Conservation (phyloP, 2,797 vertebrate species). For the Gallirallus australis region DNA sequence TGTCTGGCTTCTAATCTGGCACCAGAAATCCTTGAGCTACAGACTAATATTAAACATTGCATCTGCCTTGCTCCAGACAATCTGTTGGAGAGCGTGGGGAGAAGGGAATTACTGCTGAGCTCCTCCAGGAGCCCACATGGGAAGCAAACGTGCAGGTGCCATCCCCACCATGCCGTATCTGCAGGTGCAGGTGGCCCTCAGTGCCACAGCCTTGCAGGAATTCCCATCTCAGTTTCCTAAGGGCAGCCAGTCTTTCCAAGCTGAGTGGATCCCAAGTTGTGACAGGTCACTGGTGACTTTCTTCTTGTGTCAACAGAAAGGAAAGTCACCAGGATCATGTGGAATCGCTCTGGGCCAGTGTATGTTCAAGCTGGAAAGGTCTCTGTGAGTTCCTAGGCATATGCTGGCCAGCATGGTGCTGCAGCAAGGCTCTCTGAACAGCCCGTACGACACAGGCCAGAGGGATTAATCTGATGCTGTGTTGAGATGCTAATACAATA, state of each 20-base stretch:
- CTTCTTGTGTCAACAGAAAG: background rate
- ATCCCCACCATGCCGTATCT: rapidly evolving
- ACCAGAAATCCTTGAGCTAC: slow-evolving; percentile 34
- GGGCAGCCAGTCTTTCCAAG: rapidly evolving
- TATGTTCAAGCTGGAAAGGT: background rate
- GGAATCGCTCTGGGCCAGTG: background rate
- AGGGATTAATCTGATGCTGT: slow-evolving; percentile 10
- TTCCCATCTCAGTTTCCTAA: background rate
- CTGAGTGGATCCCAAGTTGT: too few relatives aligned
- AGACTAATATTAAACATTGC: background rate
- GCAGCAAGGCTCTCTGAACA: background rate
- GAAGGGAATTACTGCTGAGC: background rate
- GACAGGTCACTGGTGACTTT: background rate
- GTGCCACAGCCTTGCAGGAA: rapidly evolving
- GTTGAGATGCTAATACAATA: slow-evolving; percentile 49
- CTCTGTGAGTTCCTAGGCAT: background rate
- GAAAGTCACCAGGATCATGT: background rate
- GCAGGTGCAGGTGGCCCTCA: rapidly evolving
- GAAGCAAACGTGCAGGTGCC: rapidly evolving
- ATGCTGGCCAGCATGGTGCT: background rate
- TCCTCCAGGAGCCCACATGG: background rate
- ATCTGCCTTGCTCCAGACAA: background rate
- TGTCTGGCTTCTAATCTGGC: slow-evolving; percentile 40
- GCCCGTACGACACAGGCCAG: background rate
- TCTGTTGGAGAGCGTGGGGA: background rate